Evolutionary conservation across 1,140 invertebrate genomes (phyloP), one percentile per base, ranked within the genome.

Genomic region (Saxidomus purpurata): DNA sequence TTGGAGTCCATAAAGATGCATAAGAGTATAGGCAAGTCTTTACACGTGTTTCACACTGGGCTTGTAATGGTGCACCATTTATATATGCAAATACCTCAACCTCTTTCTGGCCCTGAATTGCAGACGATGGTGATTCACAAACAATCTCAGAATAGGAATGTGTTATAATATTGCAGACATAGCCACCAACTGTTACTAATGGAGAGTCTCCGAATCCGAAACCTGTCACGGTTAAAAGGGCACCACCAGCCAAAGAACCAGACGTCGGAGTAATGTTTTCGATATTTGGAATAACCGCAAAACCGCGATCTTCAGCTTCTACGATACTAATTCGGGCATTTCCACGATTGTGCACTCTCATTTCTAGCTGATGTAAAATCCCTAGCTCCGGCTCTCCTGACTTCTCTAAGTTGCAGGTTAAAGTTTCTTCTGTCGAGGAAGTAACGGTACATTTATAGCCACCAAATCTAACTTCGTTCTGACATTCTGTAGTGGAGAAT

Each of bases 331-430:
- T 59, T 28, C 91, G 55, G 28, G 92, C 91, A 43, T 91, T 76
- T 28, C 93, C 92, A 63, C 87, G 36, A 83, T 94, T 94, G 13
- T 83, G 79, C 13, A 93, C 92, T 69, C 91, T 83, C 40, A 92
- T 17, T 1, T 71, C 55, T 11, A 92, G 36, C n/a, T 92, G 76
- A 25, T 91, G 88, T 31, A 34, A 86, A 28, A 88, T 28, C 69
- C 90, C 91, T 77, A 90, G 47, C 40, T 76, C 86, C 67, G 89
- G 91, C 34, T 69, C 79, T 55, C 19, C 81, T 17, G 43, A 36
- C 19, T 69, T 47, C 17, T 82, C 81, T 25, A 92, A 59, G 15
- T 59, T 77, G 63, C 91, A 92, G 0, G 49, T 55, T 4, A 92
- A 25, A 25, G 52, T 38, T 0, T 52, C 47, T n/a, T 77, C 74